Base-by-base conservation (phyloP, 2,797 vertebrate genomes). In the Poecilia gillii region DNA sequence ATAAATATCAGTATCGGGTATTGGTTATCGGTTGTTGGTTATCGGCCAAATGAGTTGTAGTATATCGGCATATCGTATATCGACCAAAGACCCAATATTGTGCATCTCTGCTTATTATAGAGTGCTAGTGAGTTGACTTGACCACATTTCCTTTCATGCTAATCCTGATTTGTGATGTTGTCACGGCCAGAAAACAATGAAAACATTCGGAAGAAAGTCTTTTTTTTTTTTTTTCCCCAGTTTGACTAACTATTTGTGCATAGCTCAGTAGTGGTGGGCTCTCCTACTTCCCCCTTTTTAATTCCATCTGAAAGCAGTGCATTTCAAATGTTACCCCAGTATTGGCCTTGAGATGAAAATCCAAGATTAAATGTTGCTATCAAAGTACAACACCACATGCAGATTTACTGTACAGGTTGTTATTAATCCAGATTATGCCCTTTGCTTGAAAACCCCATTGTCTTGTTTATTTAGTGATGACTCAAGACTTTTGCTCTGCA, bases 291-390 rank as follows among this genome's bases (percentile, higher is more conserved):
- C 31, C 57, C 46, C 57, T 57, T 80, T 49, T 79, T 43, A 59
- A n/a, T 59, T 64, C 47, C 53, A 20, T 84, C 51, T 79, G 23
- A 83, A 82, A 76, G 20, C 71, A 73, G 71, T 70, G 78, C 73
- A 70, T 74, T 41, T 31, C 74, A 64, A 55, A 70, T 14, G 28
- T 84, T 73, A 36, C 36, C 51, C 43, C 59, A 53, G 28, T 83
- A 73, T 79, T 75, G 72, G 74, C 75, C 74, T 64, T 33, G 23
- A 78, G 74, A 77, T 4, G 51, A 74, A 73, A 71, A 33, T 64
- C 33, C 51, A 53, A 25, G 23, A 23, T 23, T 53, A 53, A 53
- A 25, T 9, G 20, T 64, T 36, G 31, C 33, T 64, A 8, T 36
- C 31, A 64, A 36, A 64, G 31, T 62, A 4, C 57, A 59, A 16